Base-by-base conservation (phyloP, 2,888 invertebrate species). In the Merodon equestris region DNA sequence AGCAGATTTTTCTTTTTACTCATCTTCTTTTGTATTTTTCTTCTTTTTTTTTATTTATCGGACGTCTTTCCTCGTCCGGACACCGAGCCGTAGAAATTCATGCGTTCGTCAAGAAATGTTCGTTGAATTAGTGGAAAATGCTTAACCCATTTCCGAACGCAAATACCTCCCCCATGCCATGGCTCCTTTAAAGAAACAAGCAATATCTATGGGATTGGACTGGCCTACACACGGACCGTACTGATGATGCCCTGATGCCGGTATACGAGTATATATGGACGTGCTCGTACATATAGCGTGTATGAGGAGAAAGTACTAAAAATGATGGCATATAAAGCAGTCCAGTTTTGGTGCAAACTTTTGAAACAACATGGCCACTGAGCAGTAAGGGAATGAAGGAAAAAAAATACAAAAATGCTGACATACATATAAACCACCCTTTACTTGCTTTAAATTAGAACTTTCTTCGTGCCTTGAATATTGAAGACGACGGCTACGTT, bases 381-480 rank as follows among this genome's bases (percentile, higher is more conserved):
- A 79, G 74, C 79, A 79, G 79, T 79, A 74, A 74, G 74, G 74
- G 74, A 79, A 79, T 7, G 27, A 27, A 27, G 27, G 7, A 27
- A 27, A 27, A 27, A 27, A n/a, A 27, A 27, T 4, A 27, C 7
- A 79, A 79, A 79, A 79, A 73, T 73, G 79, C 79, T 79, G 79
- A 79, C 79, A 79, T 79, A 79, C 74, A 79, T 79, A 81, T 82
- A 72, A 82, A 81, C 81, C 82, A 82, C 83, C 82, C 82, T 81
- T 82, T 82, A 81, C 75, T 77, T 84, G 85, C 85, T 88, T 87
- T 88, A 87, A 87, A 87, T 87, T 87, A 88, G 88, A 87, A 88
- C 87, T 86, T 87, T 87, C 85, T 87, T 86, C 88, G 87, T 87
- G 87, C 86, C 87, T 87, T 87, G 87, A 88, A 87, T 87, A 87